Evolutionary conservation across 1,140 invertebrate species (phyloP).

Genomic region (Drosophila simulans): DNA sequence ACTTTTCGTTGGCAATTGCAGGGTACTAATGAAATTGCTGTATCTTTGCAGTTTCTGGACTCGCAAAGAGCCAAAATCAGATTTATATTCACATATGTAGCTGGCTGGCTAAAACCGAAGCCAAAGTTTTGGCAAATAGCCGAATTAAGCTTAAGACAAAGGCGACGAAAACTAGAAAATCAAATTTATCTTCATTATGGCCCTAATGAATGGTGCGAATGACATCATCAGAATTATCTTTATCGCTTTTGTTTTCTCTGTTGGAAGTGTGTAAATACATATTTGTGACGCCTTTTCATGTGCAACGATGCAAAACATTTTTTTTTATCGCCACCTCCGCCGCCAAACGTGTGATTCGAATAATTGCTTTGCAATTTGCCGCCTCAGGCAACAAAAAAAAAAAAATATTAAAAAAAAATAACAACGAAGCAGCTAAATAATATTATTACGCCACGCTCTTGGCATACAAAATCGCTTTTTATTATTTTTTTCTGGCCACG

Average conservation of each 20-base stretch:
- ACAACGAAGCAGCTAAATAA: slow-evolving; percentile 43
- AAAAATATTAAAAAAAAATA: slow-evolving; percentile 4
- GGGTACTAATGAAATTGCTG: not conserved
- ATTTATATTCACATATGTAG: slow-evolving; percentile 34
- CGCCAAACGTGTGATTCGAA: slow-evolving; percentile 68
- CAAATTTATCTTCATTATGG: slow-evolving; percentile 73
- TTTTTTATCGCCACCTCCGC: slow-evolving; percentile 52
- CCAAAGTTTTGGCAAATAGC: slow-evolving; percentile 25
- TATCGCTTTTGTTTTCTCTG: not conserved
- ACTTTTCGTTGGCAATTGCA: not conserved
- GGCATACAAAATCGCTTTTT: slow-evolving; percentile 69
- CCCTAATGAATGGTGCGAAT: slow-evolving; percentile 46
- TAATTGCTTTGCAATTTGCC: slow-evolving; percentile 79
- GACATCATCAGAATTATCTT: slow-evolving; percentile 42
- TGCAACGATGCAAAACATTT: slow-evolving; percentile 75
- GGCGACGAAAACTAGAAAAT: slow-evolving; percentile 52
- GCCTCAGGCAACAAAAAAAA: slow-evolving; percentile 6
- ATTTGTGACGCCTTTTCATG: slow-evolving; percentile 61
- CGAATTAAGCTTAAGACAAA: slow-evolving; percentile 34
- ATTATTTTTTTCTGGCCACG: slow-evolving; percentile 32
- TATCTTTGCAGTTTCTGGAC: slow-evolving; percentile 16
- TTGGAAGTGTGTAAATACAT: slow-evolving; percentile 47
- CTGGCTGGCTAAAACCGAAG: slow-evolving; percentile 13
- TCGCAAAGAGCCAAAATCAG: slow-evolving; percentile 10
- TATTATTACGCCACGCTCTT: slow-evolving; percentile 57